Base-by-base conservation (phyloP, 2,113 vertebrate genomes). In the Leucosticte australis region DNA sequence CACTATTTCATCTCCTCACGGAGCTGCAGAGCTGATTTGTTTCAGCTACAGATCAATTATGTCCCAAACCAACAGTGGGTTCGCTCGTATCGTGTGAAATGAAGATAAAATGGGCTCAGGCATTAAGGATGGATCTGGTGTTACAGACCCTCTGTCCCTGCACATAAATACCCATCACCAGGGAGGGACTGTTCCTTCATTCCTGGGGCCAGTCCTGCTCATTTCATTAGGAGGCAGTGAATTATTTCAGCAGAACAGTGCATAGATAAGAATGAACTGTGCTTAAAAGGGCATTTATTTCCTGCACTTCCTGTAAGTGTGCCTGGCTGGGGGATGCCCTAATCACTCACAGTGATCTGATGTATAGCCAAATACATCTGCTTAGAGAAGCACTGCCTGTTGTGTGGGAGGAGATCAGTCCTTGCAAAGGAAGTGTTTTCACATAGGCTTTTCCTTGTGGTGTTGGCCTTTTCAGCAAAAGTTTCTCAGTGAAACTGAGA, bases 1-100 rank as follows among this genome's bases (percentile, higher is more conserved):
- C 95, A 44, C 86, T 84, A 64, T 74, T 97, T 93, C 87, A 80
- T 96, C 94, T 97, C 91, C 77, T 95, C 82, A 59, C 85, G 89
- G 86, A 78, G 52, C 73, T 74, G 41, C 4, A 13, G 57, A 87
- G 67, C 89, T 94, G 89, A 94, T 94, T 93, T 69, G 77, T 88
- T 95, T 96, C 86, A 67, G 79, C 89, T 63, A 46, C 93, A 84
- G 82, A 81, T 91, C 83, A 94, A 57, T 94, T 92, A 91, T 79
- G 56, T 52, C 79, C 70, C 65, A 35, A 92, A 94, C 74, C 89
- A 95, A 75, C 77, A 14, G 75, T 85, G 57, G 11, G 28, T 87
- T 92, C 30, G 5, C 71, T 77, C 2, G 11, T 86, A 56, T 37
- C 21, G 0, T 77, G 89, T 76, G 84, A 65, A 95, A 82, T 88